These are phyloP conservation scores for Oeneis ivallda DNA, from an alignment of 2,888 invertebrate species.

Conservation along the genomic window DNA sequence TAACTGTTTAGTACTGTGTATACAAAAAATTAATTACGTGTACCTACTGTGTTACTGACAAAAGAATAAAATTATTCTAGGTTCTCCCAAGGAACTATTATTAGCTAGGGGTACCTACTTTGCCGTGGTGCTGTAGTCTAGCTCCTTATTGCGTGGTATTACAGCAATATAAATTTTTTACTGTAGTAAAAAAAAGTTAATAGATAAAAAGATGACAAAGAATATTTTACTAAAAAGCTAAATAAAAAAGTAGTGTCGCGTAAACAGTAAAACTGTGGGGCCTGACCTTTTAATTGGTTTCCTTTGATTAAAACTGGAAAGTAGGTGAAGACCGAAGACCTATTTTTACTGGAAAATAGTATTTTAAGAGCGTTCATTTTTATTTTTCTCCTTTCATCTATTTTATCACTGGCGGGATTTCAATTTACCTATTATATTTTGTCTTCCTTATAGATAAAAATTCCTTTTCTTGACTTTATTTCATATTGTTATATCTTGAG, in stretches of 20 bases:
- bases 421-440: neutral
- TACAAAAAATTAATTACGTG: too few relatives aligned
- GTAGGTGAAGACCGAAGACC: neutral
- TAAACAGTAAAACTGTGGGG: slow-evolving; percentile 23
- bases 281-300: slow-evolving; percentile 22
- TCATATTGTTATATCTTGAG: too few relatives aligned
- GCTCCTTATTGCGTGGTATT: neutral
- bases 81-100: neutral
- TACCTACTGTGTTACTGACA: too few relatives aligned
- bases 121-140: too few relatives aligned
- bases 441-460: too few relatives aligned
- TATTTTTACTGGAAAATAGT: slow-evolving; percentile 6
- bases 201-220: slow-evolving; percentile 18
- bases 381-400: neutral
- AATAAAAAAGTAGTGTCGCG: slow-evolving; percentile 25
- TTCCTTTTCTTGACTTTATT: too few relatives aligned
- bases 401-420: neutral
- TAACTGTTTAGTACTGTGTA: too few relatives aligned
- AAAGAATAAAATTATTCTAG: too few relatives aligned
- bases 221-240: slow-evolving; percentile 27
- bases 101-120: too few relatives aligned
- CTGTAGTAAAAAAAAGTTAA: neutral
- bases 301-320: slow-evolving; percentile 18
- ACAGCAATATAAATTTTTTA: neutral
- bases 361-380: slow-evolving; percentile 5